A percentile compares a stretch with the other conserved stretches of the same genome.
These are phyloP conservation scores for Mimumesa dahlbomi DNA, from an alignment of 2,888 invertebrate species.

Conservation along the genomic window DNA sequence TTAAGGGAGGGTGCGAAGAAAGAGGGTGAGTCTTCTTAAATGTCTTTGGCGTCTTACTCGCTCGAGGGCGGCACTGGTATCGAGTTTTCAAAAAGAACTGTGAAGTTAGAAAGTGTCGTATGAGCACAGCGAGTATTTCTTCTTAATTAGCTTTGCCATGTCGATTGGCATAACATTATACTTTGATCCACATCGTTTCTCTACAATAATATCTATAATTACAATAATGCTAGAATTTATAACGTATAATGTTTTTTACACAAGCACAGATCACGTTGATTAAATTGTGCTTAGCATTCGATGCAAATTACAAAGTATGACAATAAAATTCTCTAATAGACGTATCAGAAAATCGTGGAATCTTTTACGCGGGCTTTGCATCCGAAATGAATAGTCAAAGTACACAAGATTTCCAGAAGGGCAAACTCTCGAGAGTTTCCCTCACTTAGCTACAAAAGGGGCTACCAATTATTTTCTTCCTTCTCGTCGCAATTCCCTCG, in stretches of 20 bases:
- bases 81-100: conserved; percentile 52
- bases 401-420: conserved; percentile 34
- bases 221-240: too few relatives aligned
- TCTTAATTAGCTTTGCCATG: too few relatives aligned
- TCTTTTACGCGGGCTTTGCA: conserved; percentile 49
- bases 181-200: too few relatives aligned
- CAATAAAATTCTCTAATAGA: too few relatives aligned
- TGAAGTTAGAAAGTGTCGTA: background rate
- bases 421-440: conserved; percentile 35
- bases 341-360: too few relatives aligned
- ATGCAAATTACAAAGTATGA: too few relatives aligned
- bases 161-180: background rate
- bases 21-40: conserved; percentile 77
- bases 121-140: background rate
- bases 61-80: conserved; percentile 78
- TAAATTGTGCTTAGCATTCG: too few relatives aligned
- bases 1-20: conserved; percentile 74
- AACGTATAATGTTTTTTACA: too few relatives aligned
- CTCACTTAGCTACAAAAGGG: conserved; percentile 44
- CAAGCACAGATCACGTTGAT: too few relatives aligned
- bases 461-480: conserved; percentile 55
- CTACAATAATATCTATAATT: too few relatives aligned
- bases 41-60: conserved; percentile 74
- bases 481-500: conserved; percentile 33
- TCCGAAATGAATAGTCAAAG: conserved; percentile 44